phyloP scores from a whole-genome alignment of 2,888 invertebrate genomes.

The Apamea anceps region DNA sequence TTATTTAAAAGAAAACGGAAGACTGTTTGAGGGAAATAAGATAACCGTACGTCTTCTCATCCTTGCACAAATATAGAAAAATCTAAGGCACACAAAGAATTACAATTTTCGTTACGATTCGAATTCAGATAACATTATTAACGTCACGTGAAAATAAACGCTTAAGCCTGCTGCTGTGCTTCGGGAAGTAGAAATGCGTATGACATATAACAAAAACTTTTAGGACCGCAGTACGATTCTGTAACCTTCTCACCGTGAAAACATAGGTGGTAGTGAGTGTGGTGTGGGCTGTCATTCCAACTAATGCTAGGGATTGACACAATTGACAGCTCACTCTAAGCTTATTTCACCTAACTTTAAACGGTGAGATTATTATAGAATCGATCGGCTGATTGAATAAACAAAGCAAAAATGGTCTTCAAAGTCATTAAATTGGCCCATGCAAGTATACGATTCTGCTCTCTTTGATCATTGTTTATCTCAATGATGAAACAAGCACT shows the following conservation, averaged over 20 bases:
- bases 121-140: constrained; percentile 69
- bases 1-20: constrained; percentile 51
- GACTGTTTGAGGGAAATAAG: constrained; percentile 52
- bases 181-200: constrained; percentile 1
- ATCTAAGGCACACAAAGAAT: constrained; percentile 71
- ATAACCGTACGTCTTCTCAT: constrained; percentile 62
- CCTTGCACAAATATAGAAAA: constrained; percentile 71
- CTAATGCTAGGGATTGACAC: no score
- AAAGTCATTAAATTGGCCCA: neutral
- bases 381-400: neutral
- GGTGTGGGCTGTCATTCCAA: no score
- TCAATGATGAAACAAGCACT: neutral
- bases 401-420: neutral
- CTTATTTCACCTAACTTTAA: no score
- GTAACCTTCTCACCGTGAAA: no score
- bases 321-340: no score
- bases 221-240: no score
- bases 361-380: no score
- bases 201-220: neutral
- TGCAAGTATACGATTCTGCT: no score
- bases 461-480: neutral
- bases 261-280: no score
- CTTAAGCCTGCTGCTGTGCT: constrained; percentile 10
- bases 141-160: constrained; percentile 64
- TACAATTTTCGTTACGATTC: constrained; percentile 68